These are phyloP conservation scores for Heliconius cydno DNA, from an alignment of 2,888 invertebrate species.

Conservation along the genomic window DNA sequence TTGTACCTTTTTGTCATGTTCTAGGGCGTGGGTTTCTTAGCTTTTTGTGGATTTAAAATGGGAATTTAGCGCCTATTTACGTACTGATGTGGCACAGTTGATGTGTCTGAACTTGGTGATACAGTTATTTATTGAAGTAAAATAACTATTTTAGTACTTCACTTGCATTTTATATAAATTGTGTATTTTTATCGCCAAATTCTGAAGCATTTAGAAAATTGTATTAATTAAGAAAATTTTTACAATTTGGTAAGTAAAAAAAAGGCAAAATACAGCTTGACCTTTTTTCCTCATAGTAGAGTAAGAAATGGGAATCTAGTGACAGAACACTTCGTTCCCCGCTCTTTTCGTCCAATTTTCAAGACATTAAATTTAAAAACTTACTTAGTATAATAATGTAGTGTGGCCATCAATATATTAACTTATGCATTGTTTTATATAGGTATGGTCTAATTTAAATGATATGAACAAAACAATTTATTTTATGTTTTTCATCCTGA, in stretches of 20 bases:
- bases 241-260: too few species aligned
- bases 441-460: neutral
- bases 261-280: too few species aligned
- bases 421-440: neutral
- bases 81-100: neutral
- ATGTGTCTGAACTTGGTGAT: neutral
- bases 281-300: too few species aligned
- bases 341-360: too few species aligned
- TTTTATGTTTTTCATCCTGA: too few species aligned
- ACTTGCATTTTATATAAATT: neutral
- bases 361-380: too few species aligned
- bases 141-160: neutral
- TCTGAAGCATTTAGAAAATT: too few species aligned
- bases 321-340: too few species aligned
- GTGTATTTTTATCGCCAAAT: neutral
- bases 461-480: too few species aligned
- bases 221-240: too few species aligned
- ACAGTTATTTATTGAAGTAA: neutral
- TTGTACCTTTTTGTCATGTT: slow-evolving; percentile 14
- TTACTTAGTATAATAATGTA: too few species aligned
- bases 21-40: slow-evolving; percentile 16
- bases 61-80: neutral
- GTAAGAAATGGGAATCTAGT: too few species aligned
- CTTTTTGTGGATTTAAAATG: neutral
- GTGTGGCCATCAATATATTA: neutral